phyloP scores from a whole-genome alignment of 2,888 invertebrate species.

The Gnatocerus cornutus region DNA sequence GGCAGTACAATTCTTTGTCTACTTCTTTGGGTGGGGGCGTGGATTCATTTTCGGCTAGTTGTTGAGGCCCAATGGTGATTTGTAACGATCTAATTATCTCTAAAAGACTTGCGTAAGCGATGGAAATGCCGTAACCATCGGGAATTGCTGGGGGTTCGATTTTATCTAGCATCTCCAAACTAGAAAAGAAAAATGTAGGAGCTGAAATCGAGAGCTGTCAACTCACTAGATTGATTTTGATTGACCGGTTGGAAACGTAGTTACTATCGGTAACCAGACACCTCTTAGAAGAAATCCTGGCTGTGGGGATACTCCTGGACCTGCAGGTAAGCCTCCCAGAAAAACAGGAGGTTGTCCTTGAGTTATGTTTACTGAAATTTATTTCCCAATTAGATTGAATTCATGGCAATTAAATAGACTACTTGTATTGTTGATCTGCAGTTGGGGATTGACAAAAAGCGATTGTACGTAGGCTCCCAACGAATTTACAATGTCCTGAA shows the following conservation, averaged over 20 bases:
- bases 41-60: constrained; percentile 63
- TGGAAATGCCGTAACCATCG: constrained; percentile 98
- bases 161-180: constrained; percentile 97
- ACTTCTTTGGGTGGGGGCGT: constrained; percentile 64
- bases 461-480: constrained; percentile 96
- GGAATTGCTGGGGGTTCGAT: constrained; percentile 93
- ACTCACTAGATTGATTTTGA: constrained; percentile 94
- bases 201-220: neutral
- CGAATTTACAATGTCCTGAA: constrained; percentile 96
- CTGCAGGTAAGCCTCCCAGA: constrained; percentile 78
- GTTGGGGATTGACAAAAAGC: constrained; percentile 84
- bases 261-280: constrained; percentile 92
- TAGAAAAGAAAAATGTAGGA: constrained; percentile 68
- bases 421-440: constrained; percentile 72
- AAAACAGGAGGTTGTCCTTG: constrained; percentile 79
- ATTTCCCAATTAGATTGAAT: neutral
- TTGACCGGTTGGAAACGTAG: constrained; percentile 88
- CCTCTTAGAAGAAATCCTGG: constrained; percentile 95
- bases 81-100: constrained; percentile 92
- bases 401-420: constrained; percentile 51
- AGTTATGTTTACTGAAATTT: constrained; percentile 68
- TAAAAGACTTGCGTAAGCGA: constrained; percentile 94
- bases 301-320: constrained; percentile 89
- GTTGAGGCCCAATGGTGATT: constrained; percentile 78
- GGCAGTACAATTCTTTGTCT: constrained; percentile 75